Percentiles rank a stretch among this genome's conserved stretches.
phyloP scores from a whole-genome alignment of 1,140 invertebrate species.

The Penaeus chinensis region DNA sequence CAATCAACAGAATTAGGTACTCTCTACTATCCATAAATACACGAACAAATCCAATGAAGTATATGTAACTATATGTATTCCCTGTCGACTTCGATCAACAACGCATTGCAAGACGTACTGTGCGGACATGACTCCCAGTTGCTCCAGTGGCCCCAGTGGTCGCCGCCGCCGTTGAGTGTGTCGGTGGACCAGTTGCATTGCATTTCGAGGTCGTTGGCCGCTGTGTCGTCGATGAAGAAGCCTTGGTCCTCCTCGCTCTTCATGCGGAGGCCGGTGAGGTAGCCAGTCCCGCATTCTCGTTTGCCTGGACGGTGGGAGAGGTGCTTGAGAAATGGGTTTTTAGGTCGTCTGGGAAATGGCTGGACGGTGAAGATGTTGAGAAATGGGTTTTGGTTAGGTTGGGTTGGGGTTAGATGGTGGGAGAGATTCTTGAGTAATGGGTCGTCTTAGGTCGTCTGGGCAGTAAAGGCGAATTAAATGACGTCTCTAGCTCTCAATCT shows the following conservation, averaged over 20 bases:
- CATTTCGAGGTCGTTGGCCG: slow-evolving; percentile 51
- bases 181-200: slow-evolving; percentile 28
- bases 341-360: neutral
- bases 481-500: neutral
- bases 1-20: too few relatives aligned
- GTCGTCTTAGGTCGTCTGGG: too few relatives aligned
- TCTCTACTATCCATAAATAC: too few relatives aligned
- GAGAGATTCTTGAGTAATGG: too few relatives aligned
- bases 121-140: slow-evolving; percentile 20
- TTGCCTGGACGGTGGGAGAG: neutral
- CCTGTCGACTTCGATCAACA: too few relatives aligned
- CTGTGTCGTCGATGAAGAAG: slow-evolving; percentile 29
- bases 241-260: slow-evolving; percentile 47
- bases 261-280: slow-evolving; percentile 38
- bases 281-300: slow-evolving; percentile 2
- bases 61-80: too few relatives aligned
- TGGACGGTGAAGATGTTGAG: neutral
- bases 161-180: slow-evolving; percentile 32
- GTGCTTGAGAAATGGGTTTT: too few relatives aligned
- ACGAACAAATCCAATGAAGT: too few relatives aligned
- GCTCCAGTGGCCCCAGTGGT: slow-evolving; percentile 32
- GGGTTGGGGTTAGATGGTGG: too few relatives aligned
- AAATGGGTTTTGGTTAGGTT: too few relatives aligned
- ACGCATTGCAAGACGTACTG: neutral
- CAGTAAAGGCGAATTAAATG: too few relatives aligned